Base-by-base conservation (phyloP, 1,140 invertebrate genomes). In the Heliothis subflexa region DNA sequence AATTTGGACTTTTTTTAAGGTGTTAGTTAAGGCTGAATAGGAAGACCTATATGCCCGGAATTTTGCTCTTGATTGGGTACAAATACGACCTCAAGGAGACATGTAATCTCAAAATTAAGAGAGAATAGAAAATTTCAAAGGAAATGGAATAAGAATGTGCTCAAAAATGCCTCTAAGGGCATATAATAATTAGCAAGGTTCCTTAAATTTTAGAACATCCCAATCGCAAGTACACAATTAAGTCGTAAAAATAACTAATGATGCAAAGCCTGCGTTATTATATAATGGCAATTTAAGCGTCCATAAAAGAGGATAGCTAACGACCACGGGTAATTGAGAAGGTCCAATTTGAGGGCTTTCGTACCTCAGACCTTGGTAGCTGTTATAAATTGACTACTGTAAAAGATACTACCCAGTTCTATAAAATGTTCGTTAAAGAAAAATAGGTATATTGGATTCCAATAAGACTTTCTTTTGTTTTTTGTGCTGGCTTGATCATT, bases 211-310 rank as follows among this genome's bases (percentile, higher is more conserved):
- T 47, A 21, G 40, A 59, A 59, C 55, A 66, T 66, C 16, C 9
- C 40, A 66, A 66, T 66, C 47, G 40, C 18, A 66, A 66, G 21
- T 66, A 21, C 33, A 16, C 40, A 66, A 66, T 66, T 66, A 66
- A 66, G 40, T 66, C 62, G 62, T 66, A 47, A 47, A 66, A 66
- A 66, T 66, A 66, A 66, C 62, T 66, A 66, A 66, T 66, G 62
- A 66, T 47, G 40, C 18, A 47, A 40, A 47, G 16, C 45, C 61
- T 66, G 59, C 57, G 55, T 74, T 78, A 61, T 81, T 47, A 55
- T 75, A 85, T 84, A 89, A 88, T 86, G 81, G 81, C 84, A 82
- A 85, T 88, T 89, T 88, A 85, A 90, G 82, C 81, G 81, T 83
- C 85, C 85, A 85, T 87, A 81, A 88, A 86, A 85, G 80, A 79